Conservation (phyloP, 1,140 invertebrate species). For the Fopius arisanus region DNA sequence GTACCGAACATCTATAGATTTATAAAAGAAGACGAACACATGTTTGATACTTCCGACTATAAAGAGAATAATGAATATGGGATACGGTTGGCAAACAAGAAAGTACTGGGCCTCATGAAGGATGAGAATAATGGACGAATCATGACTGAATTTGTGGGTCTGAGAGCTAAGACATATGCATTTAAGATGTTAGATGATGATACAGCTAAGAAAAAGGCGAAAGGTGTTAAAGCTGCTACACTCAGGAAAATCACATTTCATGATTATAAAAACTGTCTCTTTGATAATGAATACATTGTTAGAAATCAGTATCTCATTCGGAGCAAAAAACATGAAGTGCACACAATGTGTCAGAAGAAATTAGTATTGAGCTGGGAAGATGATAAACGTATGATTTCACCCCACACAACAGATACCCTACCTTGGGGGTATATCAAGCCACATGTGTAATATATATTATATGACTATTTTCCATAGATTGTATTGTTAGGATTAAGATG, state of each 20-base stretch:
- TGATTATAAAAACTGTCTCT: slow-evolving; percentile 30
- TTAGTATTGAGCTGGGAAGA: neutral
- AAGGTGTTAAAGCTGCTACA: slow-evolving; percentile 27
- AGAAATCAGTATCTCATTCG: slow-evolving; percentile 2
- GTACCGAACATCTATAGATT: neutral
- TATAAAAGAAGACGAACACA: neutral
- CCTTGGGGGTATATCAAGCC: slow-evolving; percentile 21
- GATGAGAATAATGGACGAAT: too few relatives aligned
- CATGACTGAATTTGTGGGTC: too few relatives aligned
- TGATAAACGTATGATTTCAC: slow-evolving; percentile 18
- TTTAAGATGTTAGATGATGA: neutral
- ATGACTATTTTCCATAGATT: too few relatives aligned
- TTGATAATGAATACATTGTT: neutral
- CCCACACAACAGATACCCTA: slow-evolving; percentile 22
- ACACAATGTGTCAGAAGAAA: slow-evolving; percentile 21
- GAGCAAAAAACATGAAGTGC: slow-evolving; percentile 15
- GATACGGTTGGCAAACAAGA: slow-evolving; percentile 11
- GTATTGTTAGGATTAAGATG: too few relatives aligned
- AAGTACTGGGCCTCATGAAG: slow-evolving; percentile 24
- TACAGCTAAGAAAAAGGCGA: slow-evolving; percentile 20
- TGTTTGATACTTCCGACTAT: neutral
- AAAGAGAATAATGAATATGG: neutral
- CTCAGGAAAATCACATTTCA: slow-evolving; percentile 21
- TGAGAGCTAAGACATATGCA: too few relatives aligned
- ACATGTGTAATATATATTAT: too few relatives aligned